phyloP scores from a whole-genome alignment of 2,888 invertebrate genomes.

The Apoderus coryli region DNA sequence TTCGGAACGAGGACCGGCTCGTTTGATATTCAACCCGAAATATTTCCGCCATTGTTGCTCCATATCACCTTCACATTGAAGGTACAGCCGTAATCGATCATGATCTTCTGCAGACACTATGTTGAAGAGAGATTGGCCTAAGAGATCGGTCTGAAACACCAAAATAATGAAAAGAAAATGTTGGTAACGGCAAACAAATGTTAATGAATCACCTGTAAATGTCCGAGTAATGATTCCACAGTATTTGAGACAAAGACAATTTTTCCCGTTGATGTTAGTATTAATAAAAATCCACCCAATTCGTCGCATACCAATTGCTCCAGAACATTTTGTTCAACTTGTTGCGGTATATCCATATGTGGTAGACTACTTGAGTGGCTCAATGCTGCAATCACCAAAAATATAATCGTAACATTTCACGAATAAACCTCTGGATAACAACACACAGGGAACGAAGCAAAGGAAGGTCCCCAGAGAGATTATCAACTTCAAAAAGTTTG shows the following conservation, averaged over 20 bases:
- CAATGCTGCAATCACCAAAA: too few species aligned
- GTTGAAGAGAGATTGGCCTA: conserved; percentile 67
- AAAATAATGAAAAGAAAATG: too few species aligned
- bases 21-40: conserved; percentile 39
- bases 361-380: too few species aligned
- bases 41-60: conserved; percentile 39
- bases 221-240: conserved; percentile 72
- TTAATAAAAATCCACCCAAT: conserved; percentile 66
- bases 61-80: conserved; percentile 35
- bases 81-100: conserved; percentile 49
- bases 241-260: conserved; percentile 75
- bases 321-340: conserved; percentile 44
- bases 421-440: too few species aligned
- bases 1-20: conserved; percentile 58
- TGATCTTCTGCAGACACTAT: conserved; percentile 72
- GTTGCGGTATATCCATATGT: conserved; percentile 35
- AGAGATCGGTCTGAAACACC: conserved; percentile 57
- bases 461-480: too few species aligned
- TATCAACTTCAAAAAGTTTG: too few species aligned
- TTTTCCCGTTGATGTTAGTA: conserved; percentile 66
- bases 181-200: too few species aligned
- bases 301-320: conserved; percentile 42
- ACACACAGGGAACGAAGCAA: too few species aligned
- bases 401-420: too few species aligned
- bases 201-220: conserved; percentile 50